These are phyloP conservation scores for Micropterix aruncella DNA, from an alignment of 2,888 invertebrate genomes.

Conservation along the genomic window DNA sequence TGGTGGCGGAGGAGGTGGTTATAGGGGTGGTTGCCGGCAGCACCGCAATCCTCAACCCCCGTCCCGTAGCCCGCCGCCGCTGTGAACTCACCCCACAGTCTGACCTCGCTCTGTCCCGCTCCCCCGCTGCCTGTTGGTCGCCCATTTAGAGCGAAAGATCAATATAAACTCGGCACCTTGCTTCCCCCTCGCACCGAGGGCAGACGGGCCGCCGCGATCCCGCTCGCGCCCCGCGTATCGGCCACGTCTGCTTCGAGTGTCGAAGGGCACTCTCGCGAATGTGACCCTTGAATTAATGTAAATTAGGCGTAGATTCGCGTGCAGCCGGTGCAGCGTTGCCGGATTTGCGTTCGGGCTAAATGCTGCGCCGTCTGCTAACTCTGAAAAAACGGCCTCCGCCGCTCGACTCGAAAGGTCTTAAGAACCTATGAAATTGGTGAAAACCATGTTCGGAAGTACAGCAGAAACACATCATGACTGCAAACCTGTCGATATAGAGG, in stretches of 20 bases:
- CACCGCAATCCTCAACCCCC: too few species aligned
- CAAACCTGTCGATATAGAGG: too few species aligned
- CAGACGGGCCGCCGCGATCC: too few species aligned
- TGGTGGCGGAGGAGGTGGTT: too few species aligned
- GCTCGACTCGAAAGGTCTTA: too few species aligned
- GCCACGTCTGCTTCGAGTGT: neutral
- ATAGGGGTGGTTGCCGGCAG: too few species aligned
- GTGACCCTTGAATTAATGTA: neutral
- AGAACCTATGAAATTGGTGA: too few species aligned
- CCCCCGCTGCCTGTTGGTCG: neutral
- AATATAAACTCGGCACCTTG: neutral
- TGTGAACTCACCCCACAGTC: neutral
- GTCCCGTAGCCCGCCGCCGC: too few species aligned
- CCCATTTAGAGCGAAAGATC: neutral
- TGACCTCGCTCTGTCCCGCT: neutral
- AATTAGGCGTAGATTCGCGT: neutral
- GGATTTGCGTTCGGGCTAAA: neutral
- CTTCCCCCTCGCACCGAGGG: neutral
- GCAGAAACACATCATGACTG: too few species aligned
- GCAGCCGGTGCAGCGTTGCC: neutral
- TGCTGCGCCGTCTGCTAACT: neutral
- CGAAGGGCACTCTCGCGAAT: neutral
- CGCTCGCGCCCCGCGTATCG: neutral
- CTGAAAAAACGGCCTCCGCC: neutral
- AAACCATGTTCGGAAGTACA: too few species aligned